phyloP scores from a whole-genome alignment of 2,888 invertebrate genomes.

The Aspidiotus destructor region DNA sequence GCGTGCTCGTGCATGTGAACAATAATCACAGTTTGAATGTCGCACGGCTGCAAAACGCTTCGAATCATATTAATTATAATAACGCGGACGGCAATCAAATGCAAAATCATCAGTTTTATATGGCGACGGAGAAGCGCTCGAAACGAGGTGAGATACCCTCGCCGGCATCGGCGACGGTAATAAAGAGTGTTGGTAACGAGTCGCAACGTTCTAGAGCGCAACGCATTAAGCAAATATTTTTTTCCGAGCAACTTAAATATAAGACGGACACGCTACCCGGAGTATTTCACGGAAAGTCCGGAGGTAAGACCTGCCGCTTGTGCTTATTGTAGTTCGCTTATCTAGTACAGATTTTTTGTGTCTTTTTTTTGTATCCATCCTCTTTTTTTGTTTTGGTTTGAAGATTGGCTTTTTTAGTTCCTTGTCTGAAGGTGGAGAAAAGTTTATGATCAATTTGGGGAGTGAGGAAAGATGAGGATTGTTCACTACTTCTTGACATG shows the following conservation, averaged over 20 bases:
- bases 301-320: conserved; percentile 42
- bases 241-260: conserved; percentile 36
- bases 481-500: no score
- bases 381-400: neutral
- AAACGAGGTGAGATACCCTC: conserved; percentile 22
- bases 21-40: conserved; percentile 45
- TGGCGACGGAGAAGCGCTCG: conserved; percentile 5
- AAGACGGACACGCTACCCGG: conserved; percentile 43
- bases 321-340: neutral
- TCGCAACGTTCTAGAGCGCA: conserved; percentile 39
- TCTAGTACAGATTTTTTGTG: neutral
- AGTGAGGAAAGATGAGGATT: no score
- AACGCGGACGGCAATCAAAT: conserved; percentile 27
- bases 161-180: neutral
- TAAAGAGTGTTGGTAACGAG: conserved; percentile 37
- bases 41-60: conserved; percentile 29
- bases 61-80: conserved; percentile 2
- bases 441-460: no score
- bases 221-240: conserved; percentile 40
- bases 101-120: conserved; percentile 36
- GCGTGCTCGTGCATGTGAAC: conserved; percentile 78
- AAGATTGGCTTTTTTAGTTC: neutral
- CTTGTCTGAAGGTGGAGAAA: no score
- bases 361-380: no score
- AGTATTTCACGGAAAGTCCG: conserved; percentile 44